These are phyloP conservation scores for Agapornis canus DNA, from an alignment of 2,797 vertebrate species.

Conservation along the genomic window DNA sequence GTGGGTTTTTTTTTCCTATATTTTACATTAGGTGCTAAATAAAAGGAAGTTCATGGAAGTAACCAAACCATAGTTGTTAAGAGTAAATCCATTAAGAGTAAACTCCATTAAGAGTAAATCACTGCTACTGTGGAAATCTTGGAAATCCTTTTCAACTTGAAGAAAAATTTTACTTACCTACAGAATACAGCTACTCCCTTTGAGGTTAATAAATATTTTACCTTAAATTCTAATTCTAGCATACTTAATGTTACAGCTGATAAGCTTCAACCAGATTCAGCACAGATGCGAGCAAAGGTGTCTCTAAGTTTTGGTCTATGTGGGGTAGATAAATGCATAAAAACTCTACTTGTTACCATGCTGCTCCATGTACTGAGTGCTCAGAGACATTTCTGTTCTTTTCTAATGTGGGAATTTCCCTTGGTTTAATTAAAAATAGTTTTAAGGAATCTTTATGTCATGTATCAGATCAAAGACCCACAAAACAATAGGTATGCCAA, in stretches of 20 bases:
- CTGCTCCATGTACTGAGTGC: neutral
- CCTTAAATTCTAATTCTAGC: neutral
- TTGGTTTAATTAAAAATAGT: neutral
- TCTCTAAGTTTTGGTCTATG: neutral
- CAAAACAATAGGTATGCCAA: neutral
- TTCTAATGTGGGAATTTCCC: neutral
- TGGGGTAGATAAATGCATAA: neutral
- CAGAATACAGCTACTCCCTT: neutral
- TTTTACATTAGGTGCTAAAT: neutral
- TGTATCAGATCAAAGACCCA: neutral
- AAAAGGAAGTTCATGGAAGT: neutral
- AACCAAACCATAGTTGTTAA: neutral
- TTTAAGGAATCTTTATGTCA: neutral
- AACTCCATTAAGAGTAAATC: neutral
- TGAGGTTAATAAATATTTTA: neutral
- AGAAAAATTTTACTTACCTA: neutral
- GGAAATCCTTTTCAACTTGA: neutral
- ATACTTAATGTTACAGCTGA: neutral
- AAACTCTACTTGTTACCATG: neutral
- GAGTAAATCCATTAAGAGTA: neutral
- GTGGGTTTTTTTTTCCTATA: neutral
- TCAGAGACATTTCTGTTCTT: neutral
- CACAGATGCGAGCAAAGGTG: neutral
- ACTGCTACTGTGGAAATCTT: neutral
- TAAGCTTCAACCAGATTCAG: neutral